A percentile compares a stretch with the other conserved stretches of the same genome.
Conservation (phyloP, 2,888 invertebrate species). For the Aquatica leii region DNA sequence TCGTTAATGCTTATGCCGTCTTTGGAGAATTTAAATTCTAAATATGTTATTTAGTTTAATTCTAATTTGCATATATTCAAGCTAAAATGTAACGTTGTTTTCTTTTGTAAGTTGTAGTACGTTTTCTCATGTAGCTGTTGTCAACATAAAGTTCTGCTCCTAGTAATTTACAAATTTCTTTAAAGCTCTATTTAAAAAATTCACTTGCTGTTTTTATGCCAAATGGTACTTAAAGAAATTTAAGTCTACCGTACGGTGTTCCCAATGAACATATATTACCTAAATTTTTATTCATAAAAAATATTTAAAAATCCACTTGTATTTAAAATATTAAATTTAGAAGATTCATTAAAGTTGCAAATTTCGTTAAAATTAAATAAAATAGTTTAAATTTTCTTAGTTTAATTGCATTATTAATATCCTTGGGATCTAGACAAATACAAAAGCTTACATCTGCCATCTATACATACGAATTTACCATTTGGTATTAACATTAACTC, state of each 20-base stretch:
- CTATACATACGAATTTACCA: constrained; percentile 43
- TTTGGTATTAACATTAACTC: constrained; percentile 38
- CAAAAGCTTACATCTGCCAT: constrained; percentile 32
- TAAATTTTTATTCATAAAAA: constrained; percentile 34
- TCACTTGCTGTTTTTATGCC: constrained; percentile 37
- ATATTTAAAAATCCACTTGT: constrained; percentile 43
- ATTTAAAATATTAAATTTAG: constrained; percentile 37
- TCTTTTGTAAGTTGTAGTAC: constrained; percentile 18
- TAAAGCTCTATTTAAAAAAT: constrained; percentile 33
- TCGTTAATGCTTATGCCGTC: constrained; percentile 31
- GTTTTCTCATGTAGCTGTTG: constrained; percentile 17
- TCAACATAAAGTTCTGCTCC: constrained; percentile 43
- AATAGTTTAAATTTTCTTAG: constrained; percentile 32
- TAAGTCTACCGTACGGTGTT: constrained; percentile 41
- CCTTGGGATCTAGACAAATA: constrained; percentile 37
- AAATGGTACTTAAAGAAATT: constrained; percentile 41
- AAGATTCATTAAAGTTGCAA: constrained; percentile 25
- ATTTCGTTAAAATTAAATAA: constrained; percentile 40
- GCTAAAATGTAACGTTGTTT: constrained; percentile 29
- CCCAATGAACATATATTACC: constrained; percentile 40
- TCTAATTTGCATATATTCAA: constrained; percentile 23
- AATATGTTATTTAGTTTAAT: background rate
- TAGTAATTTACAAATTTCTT: constrained; percentile 32
- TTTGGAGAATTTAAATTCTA: constrained; percentile 34
- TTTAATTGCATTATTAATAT: constrained; percentile 38